Percentiles rank a stretch among this genome's conserved stretches.
phyloP scores from a whole-genome alignment of 92 coral and sea anemone genomes.

The Actinostola sp. region DNA sequence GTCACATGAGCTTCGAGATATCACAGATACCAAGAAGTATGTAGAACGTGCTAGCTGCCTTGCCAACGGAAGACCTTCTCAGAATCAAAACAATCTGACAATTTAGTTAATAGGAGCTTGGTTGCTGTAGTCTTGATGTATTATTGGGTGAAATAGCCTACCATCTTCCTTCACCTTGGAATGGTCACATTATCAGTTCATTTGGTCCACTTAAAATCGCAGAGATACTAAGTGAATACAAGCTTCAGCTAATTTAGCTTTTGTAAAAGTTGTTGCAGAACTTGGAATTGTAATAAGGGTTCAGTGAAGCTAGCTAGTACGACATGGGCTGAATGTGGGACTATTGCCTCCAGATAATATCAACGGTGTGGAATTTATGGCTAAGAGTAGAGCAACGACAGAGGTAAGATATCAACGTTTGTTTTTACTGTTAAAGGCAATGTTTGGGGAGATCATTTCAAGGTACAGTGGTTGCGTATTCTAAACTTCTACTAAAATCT shows the following conservation, averaged over 20 bases:
- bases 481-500: slow-evolving; percentile 13
- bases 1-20: slow-evolving; percentile 4
- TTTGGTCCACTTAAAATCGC: slow-evolving; percentile 14
- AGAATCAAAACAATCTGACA: slow-evolving; percentile 29
- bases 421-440: neutral
- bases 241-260: slow-evolving; percentile 2
- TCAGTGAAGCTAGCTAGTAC: slow-evolving; percentile 11
- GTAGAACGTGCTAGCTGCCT: slow-evolving; percentile 17
- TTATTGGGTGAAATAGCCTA: neutral
- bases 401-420: slow-evolving; percentile 47
- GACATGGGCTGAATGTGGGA: slow-evolving; percentile 44
- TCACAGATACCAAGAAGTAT: slow-evolving; percentile 14
- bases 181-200: slow-evolving; percentile 4
- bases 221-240: slow-evolving; percentile 20
- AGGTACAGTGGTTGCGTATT: slow-evolving; percentile 39
- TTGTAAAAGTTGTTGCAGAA: neutral
- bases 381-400: slow-evolving; percentile 58
- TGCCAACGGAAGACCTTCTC: slow-evolving; percentile 43
- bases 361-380: slow-evolving; percentile 61
- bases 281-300: slow-evolving; percentile 19
- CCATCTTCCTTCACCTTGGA: too few relatives aligned
- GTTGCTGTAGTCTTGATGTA: slow-evolving; percentile 20
- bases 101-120: slow-evolving; percentile 17
- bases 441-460: slow-evolving; percentile 18
- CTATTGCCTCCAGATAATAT: slow-evolving; percentile 28